Base-by-base conservation (phyloP, 2,797 vertebrate species). In the Garrulus glandarius region DNA sequence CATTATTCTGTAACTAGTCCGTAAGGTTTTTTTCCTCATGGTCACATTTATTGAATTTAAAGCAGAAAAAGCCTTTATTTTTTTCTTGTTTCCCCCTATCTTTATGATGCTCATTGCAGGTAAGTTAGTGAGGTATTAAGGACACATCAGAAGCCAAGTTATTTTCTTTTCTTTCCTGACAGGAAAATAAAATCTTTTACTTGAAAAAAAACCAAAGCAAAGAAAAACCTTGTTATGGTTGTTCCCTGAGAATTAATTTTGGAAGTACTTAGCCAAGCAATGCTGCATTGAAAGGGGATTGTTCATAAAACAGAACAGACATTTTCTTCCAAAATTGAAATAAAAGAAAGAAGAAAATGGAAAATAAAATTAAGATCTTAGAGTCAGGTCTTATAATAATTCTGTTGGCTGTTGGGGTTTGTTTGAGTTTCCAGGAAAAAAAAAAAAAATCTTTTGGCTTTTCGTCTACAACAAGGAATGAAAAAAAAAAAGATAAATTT, bases 361-460 rank as follows among this genome's bases (percentile, higher is more conserved):
- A 9, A 14, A 79, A 87, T 71, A 13, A 63, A 50, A 79, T 63
- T 56, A 47, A 68, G 7, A 63, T 83, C 56, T 78, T 76, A 44
- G 70, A 84, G 17, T 89, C 8, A 32, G 44, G n/a, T 50, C 22
- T 94, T 78, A 97, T 87, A 87, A 39, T 71, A 92, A 89, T 71
- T 63, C 63, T 83, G 13, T 93, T 61, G 39, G 69, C 77, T 5
- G 3, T 60, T 90, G 79, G 36, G 19, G 36, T 94, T 96, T 94
- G 63, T 27, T 96, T 82, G 83, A 36, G 7, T 78, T 83, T 92
- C 84, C 87, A 85, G 67, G 8, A 24, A 24, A 21, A 80, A 41
- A 87, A 11, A 24, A 26, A 57, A 24, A 61, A 77, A 70, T 72
- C 41, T 61, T 91, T 93, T 95, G 34, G 37, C 30, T 95, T 34